These are phyloP conservation scores for Perithous albicinctus DNA, from an alignment of 2,888 invertebrate species.

Conservation along the genomic window DNA sequence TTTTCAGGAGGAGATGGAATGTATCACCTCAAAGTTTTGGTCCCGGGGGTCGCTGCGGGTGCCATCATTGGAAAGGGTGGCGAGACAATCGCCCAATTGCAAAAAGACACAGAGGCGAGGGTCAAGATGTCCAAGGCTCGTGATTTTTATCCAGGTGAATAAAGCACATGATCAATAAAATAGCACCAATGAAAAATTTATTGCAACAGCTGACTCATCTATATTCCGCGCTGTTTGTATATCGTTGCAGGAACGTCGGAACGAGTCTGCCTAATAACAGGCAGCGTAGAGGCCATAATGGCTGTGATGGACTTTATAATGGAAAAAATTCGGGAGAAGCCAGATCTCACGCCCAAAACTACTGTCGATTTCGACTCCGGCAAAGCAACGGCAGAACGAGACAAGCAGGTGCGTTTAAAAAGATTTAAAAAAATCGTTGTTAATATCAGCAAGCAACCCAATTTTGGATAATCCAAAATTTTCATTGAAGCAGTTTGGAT, in stretches of 20 bases:
- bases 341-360: conserved; percentile 92
- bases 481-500: too few species aligned
- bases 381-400: conserved; percentile 94
- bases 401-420: conserved; percentile 89
- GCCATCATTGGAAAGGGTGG: conserved; percentile 99
- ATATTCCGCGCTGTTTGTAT: conserved; percentile 36
- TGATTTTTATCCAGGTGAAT: conserved; percentile 98
- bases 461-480: too few species aligned
- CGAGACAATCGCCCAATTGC: conserved; percentile 98
- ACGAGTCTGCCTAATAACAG: conserved; percentile 96
- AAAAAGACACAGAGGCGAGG: conserved; percentile 98
- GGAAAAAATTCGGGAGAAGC: conserved; percentile 98
- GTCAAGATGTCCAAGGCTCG: conserved; percentile 99
- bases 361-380: conserved; percentile 91
- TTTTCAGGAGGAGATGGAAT: conserved; percentile 92
- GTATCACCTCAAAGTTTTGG: conserved; percentile 98
- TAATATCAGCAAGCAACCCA: neutral
- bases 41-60: conserved; percentile 98
- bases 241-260: conserved; percentile 92
- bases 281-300: conserved; percentile 95
- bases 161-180: neutral
- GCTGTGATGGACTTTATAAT: conserved; percentile 96
- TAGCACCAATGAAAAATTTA: neutral
- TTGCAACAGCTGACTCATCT: neutral
- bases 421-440: neutral